Conservation (phyloP, 2,113 vertebrate species). For the Caranx melampygus region DNA sequence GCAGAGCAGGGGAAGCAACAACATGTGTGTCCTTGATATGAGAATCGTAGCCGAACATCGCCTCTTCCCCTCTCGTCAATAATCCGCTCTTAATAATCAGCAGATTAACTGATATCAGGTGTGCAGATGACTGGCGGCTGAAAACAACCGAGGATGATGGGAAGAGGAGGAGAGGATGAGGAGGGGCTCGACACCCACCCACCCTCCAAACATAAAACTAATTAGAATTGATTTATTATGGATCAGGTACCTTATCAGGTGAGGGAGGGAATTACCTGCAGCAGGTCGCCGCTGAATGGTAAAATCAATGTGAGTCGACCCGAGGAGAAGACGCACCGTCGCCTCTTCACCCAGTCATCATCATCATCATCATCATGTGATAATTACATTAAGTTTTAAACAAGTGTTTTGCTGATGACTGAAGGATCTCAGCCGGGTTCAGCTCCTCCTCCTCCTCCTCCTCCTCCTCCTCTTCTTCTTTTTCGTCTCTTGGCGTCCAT, state of each 20-base stretch:
- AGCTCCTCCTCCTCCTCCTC: too few species aligned
- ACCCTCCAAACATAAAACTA: constrained; percentile 83
- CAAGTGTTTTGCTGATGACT: not conserved
- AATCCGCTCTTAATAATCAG: constrained; percentile 68
- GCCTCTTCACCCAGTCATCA: too few species aligned
- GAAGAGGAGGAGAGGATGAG: not conserved
- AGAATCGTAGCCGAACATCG: constrained; percentile 23
- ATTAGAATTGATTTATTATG: constrained; percentile 98
- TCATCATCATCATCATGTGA: not conserved
- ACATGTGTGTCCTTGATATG: constrained; percentile 55
- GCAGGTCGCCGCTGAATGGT: constrained; percentile 89
- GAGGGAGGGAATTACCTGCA: constrained; percentile 89
- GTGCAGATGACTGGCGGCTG: constrained; percentile 63
- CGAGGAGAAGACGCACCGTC: constrained; percentile 58
- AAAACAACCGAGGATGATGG: constrained; percentile 53
- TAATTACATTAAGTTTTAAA: not conserved
- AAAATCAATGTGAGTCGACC: constrained; percentile 91
- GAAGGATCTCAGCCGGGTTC: not conserved
- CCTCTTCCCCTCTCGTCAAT: constrained; percentile 50
- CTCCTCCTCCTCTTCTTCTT: not conserved
- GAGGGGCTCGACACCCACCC: constrained; percentile 38
- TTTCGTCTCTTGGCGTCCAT: constrained; percentile 51
- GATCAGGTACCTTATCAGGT: constrained; percentile 95
- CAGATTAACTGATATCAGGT: constrained; percentile 77
- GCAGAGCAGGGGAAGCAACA: constrained; percentile 32